phyloP scores from a whole-genome alignment of 2,888 invertebrate genomes.

The Leptopilina myrica region DNA sequence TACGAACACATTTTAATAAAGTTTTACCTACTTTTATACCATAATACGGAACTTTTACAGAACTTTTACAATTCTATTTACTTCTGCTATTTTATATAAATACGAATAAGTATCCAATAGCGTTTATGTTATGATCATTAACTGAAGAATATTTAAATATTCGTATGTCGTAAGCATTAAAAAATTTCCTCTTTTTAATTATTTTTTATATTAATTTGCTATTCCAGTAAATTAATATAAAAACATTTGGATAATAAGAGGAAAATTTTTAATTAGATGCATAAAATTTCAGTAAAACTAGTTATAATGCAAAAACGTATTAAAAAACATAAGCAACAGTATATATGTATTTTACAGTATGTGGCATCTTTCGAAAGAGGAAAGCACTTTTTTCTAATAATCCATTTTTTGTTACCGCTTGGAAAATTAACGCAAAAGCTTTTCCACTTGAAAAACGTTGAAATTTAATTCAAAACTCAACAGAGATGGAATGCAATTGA shows the following conservation, averaged over 20 bases:
- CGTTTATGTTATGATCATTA: background rate
- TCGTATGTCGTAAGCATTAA: too few relatives aligned
- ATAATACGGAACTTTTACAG: too few relatives aligned
- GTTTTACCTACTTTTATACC: too few relatives aligned
- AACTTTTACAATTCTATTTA: too few relatives aligned
- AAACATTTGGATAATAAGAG: background rate
- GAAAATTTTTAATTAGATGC: constrained; percentile 2
- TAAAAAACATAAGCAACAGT: too few relatives aligned
- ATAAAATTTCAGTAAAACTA: background rate
- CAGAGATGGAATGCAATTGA: constrained; percentile 51
- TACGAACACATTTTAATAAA: too few relatives aligned
- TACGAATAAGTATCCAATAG: too few relatives aligned
- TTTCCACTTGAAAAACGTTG: constrained; percentile 46
- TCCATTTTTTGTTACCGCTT: constrained; percentile 12
- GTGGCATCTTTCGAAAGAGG: background rate
- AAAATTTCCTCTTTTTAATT: background rate
- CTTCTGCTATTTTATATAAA: too few relatives aligned
- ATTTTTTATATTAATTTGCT: too few relatives aligned
- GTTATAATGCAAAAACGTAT: background rate
- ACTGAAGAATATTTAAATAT: background rate
- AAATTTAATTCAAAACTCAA: constrained; percentile 54
- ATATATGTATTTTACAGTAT: background rate
- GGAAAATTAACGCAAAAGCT: constrained; percentile 49
- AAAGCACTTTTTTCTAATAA: constrained; percentile 19
- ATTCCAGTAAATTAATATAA: background rate